Percentiles rank a stretch among this genome's conserved stretches.
These are phyloP conservation scores for Pseudomugil gertrudae DNA, from an alignment of 2,797 vertebrate species.

Conservation along the genomic window DNA sequence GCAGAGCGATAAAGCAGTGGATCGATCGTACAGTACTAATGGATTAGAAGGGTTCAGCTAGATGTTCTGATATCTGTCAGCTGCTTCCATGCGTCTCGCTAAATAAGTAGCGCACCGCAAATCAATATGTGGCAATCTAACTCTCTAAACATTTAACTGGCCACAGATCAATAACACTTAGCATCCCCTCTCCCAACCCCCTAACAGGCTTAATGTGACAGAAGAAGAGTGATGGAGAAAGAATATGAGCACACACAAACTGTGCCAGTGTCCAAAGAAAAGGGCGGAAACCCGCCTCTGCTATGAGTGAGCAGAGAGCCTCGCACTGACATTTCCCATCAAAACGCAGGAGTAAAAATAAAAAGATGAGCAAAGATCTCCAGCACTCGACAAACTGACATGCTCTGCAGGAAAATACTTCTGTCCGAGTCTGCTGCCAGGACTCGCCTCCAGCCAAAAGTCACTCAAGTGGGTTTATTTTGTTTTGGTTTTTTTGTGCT, in stretches of 20 bases:
- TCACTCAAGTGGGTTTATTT: conserved; percentile 58
- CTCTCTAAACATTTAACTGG: conserved; percentile 56
- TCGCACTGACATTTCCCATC: conserved; percentile 44
- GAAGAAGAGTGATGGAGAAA: conserved; percentile 52
- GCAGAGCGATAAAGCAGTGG: conserved; percentile 13
- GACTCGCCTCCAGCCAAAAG: conserved; percentile 55
- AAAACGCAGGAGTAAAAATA: conserved; percentile 32
- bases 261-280: conserved; percentile 44
- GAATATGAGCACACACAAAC: conserved; percentile 25
- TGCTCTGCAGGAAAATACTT: conserved; percentile 58
- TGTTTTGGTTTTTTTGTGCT: conserved; percentile 14
- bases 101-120: conserved; percentile 44
- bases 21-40: conserved; percentile 70
- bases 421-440: conserved; percentile 58
- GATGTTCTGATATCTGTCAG: conserved; percentile 60
- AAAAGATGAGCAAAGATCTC: conserved; percentile 42
- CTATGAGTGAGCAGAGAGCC: conserved; percentile 10
- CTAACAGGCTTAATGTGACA: conserved; percentile 66
- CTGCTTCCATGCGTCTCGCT: conserved; percentile 58
- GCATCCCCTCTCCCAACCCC: conserved; percentile 40
- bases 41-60: conserved; percentile 59
- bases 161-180: conserved; percentile 72
- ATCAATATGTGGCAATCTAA: conserved; percentile 65
- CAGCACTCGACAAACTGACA: conserved; percentile 62
- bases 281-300: conserved; percentile 29